Evolutionary conservation across 2,888 invertebrate genomes (phyloP).

Genomic region (Leuctra nigra): DNA sequence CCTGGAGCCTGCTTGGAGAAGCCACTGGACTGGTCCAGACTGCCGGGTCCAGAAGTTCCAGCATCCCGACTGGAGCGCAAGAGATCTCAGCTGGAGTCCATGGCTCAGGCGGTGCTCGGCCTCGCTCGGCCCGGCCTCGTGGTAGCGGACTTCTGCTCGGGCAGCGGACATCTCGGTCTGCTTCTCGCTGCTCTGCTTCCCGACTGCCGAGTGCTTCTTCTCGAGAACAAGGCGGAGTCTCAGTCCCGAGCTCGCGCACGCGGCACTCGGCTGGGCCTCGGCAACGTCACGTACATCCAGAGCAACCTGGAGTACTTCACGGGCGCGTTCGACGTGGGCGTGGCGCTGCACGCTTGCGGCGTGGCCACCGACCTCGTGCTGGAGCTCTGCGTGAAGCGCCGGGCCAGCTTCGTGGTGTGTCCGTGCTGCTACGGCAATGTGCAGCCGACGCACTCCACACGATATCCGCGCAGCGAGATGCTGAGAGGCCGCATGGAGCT

Average conservation of each 20-base stretch:
- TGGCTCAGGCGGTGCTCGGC: constrained; percentile 67
- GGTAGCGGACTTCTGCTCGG: constrained; percentile 92
- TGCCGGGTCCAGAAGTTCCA: constrained; percentile 79
- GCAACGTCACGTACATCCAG: constrained; percentile 70
- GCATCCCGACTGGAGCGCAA: constrained; percentile 65
- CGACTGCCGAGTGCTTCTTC: constrained; percentile 65
- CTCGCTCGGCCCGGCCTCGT: constrained; percentile 59
- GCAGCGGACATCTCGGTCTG: constrained; percentile 89
- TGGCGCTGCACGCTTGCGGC: constrained; percentile 90
- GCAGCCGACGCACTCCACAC: constrained; percentile 68
- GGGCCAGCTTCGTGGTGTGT: constrained; percentile 80
- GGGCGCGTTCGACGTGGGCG: constrained; percentile 76
- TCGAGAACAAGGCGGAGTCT: constrained; percentile 91
- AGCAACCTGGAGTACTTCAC: constrained; percentile 87
- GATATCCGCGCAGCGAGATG: constrained; percentile 68
- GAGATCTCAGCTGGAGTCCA: constrained; percentile 79
- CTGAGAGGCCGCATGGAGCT: constrained; percentile 34
- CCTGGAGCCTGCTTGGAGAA: constrained; percentile 41
- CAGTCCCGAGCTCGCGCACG: constrained; percentile 65
- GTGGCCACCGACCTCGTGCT: constrained; percentile 90
- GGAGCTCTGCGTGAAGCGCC: constrained; percentile 66
- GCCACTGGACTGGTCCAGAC: constrained; percentile 57
- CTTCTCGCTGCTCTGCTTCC: constrained; percentile 74
- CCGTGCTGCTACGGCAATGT: constrained; percentile 94
- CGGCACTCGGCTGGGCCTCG: constrained; percentile 56